Evolutionary conservation across 2,797 vertebrate species (phyloP).

Genomic region (Coendou prehensilis): DNA sequence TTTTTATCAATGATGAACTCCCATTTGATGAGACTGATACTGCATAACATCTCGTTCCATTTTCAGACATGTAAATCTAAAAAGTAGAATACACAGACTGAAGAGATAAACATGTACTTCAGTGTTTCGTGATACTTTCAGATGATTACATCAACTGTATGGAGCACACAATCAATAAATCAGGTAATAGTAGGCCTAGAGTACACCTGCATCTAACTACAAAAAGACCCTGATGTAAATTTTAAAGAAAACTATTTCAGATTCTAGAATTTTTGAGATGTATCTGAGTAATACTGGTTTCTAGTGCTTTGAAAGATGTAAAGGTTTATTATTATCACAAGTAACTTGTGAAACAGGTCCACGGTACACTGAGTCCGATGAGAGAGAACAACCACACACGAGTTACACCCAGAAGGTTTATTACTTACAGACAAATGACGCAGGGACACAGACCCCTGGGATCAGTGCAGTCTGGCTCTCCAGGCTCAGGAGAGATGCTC

Average conservation of each 20-base stretch:
- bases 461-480: neutral
- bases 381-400: neutral
- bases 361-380: neutral
- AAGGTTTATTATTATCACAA: neutral
- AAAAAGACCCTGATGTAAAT: neutral
- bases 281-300: neutral
- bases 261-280: neutral
- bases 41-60: neutral
- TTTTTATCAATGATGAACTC: neutral
- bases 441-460: neutral
- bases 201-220: neutral
- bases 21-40: neutral
- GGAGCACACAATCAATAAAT: neutral
- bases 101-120: neutral
- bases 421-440: neutral
- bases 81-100: neutral
- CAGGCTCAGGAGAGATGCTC: neutral
- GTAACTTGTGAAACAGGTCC: neutral
- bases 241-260: constrained; percentile 7
- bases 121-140: constrained; percentile 15
- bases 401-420: neutral
- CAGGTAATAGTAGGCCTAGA: neutral
- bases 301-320: neutral
- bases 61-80: neutral
- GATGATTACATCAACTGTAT: neutral